Conservation (phyloP, 2,797 vertebrate genomes). For the Pachyuromys duprasi region DNA sequence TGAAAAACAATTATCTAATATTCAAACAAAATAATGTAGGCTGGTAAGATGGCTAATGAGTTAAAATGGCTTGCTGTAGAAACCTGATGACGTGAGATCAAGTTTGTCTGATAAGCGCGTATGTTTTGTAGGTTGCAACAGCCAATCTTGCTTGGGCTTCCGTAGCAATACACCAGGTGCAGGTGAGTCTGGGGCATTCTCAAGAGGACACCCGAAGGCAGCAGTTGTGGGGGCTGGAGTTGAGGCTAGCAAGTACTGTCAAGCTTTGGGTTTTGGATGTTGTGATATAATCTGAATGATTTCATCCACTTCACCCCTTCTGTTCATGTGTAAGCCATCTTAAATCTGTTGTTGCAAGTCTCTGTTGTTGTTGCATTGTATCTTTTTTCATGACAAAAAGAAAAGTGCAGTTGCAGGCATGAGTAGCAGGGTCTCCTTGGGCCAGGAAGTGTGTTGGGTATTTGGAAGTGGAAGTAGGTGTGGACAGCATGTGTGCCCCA, state of each 20-base stretch:
- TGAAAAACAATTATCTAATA: neutral
- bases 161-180: slow-evolving; percentile 99
- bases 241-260: fast-evolving
- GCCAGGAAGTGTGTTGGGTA: neutral
- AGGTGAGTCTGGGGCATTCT: slow-evolving; percentile 88
- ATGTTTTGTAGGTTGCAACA: slow-evolving; percentile 93
- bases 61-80: neutral
- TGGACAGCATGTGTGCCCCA: neutral
- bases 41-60: neutral
- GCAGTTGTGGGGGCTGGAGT: fast-evolving
- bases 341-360: neutral
- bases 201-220: neutral
- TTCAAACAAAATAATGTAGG: neutral
- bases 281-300: neutral
- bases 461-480: neutral
- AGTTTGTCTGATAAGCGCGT: neutral
- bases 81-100: too few relatives aligned
- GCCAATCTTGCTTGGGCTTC: slow-evolving; percentile 98
- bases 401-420: neutral
- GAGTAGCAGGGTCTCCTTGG: neutral
- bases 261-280: neutral
- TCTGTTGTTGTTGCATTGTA: too few relatives aligned
- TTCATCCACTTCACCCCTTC: too few relatives aligned
- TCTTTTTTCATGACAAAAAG: neutral
- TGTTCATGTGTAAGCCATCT: neutral